Evolutionary conservation across 2,113 vertebrate genomes (phyloP).

Genomic region (Forbesichthys papilliferus): DNA sequence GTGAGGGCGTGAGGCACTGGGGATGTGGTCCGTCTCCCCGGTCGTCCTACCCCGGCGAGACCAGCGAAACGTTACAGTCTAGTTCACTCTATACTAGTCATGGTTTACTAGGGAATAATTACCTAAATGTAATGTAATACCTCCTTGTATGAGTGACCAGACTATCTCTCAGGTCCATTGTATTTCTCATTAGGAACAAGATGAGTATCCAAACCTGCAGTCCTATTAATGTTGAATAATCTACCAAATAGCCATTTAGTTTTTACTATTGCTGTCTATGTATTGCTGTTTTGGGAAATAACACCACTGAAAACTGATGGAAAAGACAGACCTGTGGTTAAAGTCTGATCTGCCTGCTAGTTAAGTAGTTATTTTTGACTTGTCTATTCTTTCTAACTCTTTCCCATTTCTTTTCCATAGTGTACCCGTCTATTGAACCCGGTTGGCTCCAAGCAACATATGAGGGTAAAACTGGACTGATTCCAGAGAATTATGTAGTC

Average conservation of each 20-base stretch:
- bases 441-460: slow-evolving; percentile 96
- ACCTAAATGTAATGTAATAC: too few species aligned
- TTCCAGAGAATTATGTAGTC: slow-evolving; percentile 94
- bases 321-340: background rate
- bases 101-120: too few species aligned
- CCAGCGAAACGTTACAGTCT: too few species aligned
- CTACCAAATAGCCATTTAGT: background rate
- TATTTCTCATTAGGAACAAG: slow-evolving; percentile 17
- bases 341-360: background rate
- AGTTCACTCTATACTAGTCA: too few species aligned
- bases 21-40: too few species aligned
- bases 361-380: slow-evolving; percentile 4
- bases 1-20: too few species aligned
- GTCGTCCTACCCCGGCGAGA: too few species aligned
- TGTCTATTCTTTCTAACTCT: slow-evolving; percentile 17
- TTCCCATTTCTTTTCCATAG: slow-evolving; percentile 65
- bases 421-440: slow-evolving; percentile 92
- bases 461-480: slow-evolving; percentile 90
- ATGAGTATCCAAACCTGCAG: slow-evolving; percentile 22
- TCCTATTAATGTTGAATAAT: slow-evolving; percentile 13
- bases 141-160: too few species aligned
- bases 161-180: background rate
- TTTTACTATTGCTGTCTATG: background rate
- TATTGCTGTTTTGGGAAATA: background rate
- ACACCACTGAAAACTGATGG: background rate